phyloP scores from a whole-genome alignment of 2,888 invertebrate genomes.

The Cantharis rustica region DNA sequence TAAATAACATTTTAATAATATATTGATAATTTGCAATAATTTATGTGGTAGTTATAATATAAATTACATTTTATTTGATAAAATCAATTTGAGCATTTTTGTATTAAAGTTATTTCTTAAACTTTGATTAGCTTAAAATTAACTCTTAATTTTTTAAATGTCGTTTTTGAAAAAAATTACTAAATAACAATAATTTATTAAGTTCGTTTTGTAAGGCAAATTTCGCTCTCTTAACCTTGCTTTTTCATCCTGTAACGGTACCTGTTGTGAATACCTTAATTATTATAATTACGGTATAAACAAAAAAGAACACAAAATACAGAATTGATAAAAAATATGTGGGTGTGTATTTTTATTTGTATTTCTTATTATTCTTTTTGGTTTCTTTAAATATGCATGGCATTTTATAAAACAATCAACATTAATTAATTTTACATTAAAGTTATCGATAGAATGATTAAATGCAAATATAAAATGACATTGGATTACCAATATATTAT shows the following conservation, averaged over 20 bases:
- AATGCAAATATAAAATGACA: neutral
- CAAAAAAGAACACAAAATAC: neutral
- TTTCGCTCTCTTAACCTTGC: neutral
- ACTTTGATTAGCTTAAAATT: neutral
- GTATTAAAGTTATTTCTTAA: neutral
- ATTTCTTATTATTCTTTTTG: neutral
- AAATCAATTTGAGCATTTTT: neutral
- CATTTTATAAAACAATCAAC: neutral
- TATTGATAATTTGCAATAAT: neutral
- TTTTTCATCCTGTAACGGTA: neutral
- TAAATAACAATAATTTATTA: neutral
- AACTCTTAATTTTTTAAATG: too few relatives aligned
- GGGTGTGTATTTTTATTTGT: neutral
- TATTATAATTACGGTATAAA: neutral
- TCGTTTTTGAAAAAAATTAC: too few relatives aligned
- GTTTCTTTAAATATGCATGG: neutral
- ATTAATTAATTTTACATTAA: neutral
- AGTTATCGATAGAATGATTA: neutral
- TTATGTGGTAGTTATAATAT: neutral
- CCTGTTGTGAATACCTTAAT: conserved; percentile 4
- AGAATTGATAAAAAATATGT: neutral
- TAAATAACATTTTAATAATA: neutral
- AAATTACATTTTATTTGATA: neutral
- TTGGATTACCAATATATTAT: neutral
- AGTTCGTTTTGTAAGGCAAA: neutral